Base-by-base conservation (phyloP, 1,140 invertebrate species). In the Metopolophium dirhodum region DNA sequence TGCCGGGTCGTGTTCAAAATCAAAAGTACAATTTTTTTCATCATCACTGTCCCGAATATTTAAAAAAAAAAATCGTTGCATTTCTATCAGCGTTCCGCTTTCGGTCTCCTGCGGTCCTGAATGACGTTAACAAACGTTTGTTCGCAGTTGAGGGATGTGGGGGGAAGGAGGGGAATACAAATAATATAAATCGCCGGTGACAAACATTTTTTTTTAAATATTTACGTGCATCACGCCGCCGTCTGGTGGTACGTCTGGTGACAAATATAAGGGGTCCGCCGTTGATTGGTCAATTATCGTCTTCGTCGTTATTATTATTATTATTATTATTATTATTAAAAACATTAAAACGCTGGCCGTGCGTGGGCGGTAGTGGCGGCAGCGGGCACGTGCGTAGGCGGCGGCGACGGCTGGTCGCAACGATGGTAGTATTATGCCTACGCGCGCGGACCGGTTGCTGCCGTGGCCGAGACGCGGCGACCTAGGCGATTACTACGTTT, bases 261-360 rank as follows among this genome's bases (percentile, higher is more conserved):
- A 37, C 20, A 22, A 54, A 41, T 54, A 23, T 45, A 90, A 37
- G 37, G 89, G 54, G 61, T 18, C 14, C 37, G 1, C 22, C 89
- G 41, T 0, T 20, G 26, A 91, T 91, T 91, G 41, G 57, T 68
- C 90, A 91, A 77, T 91, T 91, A 91, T 82, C 26, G 30, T 91
- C 47, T 23, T 91, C 47, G 1, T 41, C 9, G n/a, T 87, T 87
- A 87, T 87, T 47, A 87, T 87, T 87, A 87, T 47, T 87, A 47
- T 47, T 86, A 87, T 87, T 87, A 87, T 87, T 47, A 87, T 87
- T 87, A 87, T 47, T 87, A 47, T 47, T 86, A 87, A 57, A 85
- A 83, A 86, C 30, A n/a, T 86, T 30, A 86, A 91, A 47, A 91
- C 90, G 11, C 61, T 47, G 77, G 35, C 51, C 11, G 23, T 47